Percentiles rank a stretch among this genome's conserved stretches.
Conservation (phyloP, 1,140 invertebrate genomes). For the Stegodyphus mimosarum region DNA sequence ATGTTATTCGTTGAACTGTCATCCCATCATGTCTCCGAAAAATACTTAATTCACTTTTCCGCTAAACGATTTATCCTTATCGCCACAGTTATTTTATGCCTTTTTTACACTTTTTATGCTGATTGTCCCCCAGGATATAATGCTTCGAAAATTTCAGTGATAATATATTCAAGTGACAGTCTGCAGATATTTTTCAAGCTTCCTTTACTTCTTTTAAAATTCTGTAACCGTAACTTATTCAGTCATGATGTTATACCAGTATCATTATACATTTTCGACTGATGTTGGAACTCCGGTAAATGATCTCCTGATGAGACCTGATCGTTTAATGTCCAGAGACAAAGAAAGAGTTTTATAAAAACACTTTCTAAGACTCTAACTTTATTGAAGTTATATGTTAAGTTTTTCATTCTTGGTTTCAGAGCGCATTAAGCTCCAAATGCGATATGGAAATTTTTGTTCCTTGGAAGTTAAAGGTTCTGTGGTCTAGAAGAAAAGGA, state of each 20-base stretch:
- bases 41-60: slow-evolving; percentile 9
- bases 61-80: not conserved
- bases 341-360: slow-evolving; percentile 22
- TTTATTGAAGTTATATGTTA: slow-evolving; percentile 44
- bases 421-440: slow-evolving; percentile 36
- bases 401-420: slow-evolving; percentile 36
- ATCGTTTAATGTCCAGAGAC: slow-evolving; percentile 18
- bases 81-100: slow-evolving; percentile 38
- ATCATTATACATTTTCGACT: slow-evolving; percentile 33
- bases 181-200: not conserved
- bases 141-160: slow-evolving; percentile 32
- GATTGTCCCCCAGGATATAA: slow-evolving; percentile 40
- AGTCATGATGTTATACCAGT: slow-evolving; percentile 29
- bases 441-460: not conserved
- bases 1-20: no score
- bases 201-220: slow-evolving; percentile 6
- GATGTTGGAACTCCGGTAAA: slow-evolving; percentile 21
- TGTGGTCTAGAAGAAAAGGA: no score
- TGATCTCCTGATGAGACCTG: slow-evolving; percentile 37
- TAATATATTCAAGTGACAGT: slow-evolving; percentile 44
- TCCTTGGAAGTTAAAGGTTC: no score
- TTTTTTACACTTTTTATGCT: slow-evolving; percentile 58
- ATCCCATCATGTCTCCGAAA: no score
- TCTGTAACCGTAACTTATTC: slow-evolving; percentile 25
- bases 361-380: slow-evolving; percentile 48